Conservation (phyloP, 2,113 vertebrate genomes). For the Aspiorhynchus laticeps region DNA sequence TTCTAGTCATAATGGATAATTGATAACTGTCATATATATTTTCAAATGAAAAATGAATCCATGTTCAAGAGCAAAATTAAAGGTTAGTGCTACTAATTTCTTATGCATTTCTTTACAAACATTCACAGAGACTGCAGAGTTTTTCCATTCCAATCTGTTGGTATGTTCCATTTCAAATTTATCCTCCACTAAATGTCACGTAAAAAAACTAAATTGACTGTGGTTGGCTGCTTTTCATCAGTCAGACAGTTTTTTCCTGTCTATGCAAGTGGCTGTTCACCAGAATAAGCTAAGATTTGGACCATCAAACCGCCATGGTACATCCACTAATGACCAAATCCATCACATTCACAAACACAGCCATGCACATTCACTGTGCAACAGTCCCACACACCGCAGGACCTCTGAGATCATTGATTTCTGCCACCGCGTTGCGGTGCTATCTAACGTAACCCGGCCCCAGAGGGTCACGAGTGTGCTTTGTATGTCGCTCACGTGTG, state of each 20-base stretch:
- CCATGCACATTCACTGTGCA: slow-evolving; percentile 19
- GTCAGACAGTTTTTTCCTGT: background rate
- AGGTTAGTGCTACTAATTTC: background rate
- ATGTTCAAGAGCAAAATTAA: background rate
- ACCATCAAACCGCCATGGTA: background rate
- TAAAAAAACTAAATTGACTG: background rate
- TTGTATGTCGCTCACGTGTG: slow-evolving; percentile 32
- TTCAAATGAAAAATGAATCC: background rate
- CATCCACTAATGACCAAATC: slow-evolving; percentile 10
- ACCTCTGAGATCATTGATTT: background rate
- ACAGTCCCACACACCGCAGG: background rate
- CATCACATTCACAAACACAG: slow-evolving; percentile 35
- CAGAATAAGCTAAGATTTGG: background rate
- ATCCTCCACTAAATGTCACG: background rate
- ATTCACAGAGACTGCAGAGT: background rate
- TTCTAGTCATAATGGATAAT: background rate
- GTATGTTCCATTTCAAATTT: background rate
- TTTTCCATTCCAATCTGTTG: background rate
- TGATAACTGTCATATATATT: background rate
- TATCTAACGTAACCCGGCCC: slow-evolving; percentile 10
- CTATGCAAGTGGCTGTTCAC: background rate
- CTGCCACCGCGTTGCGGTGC: too few relatives aligned
- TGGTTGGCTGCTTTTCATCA: background rate
- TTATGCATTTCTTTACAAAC: background rate
- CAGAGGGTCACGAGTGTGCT: slow-evolving; percentile 15